A percentile compares a stretch with the other conserved stretches of the same genome.
Conservation (phyloP, 2,113 vertebrate species). For the Semicossyphus pulcher region DNA sequence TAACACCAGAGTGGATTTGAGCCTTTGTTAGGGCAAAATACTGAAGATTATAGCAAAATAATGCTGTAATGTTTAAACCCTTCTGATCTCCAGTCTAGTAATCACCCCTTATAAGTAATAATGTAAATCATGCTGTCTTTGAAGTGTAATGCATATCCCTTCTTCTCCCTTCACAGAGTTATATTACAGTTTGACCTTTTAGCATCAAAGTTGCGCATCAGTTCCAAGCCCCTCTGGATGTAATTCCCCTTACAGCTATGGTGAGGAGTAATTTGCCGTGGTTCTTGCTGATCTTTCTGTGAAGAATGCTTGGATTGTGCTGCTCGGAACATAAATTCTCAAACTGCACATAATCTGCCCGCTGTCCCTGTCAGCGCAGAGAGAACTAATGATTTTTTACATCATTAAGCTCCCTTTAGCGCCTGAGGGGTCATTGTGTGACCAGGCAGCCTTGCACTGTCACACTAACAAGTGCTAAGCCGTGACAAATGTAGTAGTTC, state of each 20-base stretch:
- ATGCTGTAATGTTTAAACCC: background rate
- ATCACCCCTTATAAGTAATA: background rate
- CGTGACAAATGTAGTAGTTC: constrained; percentile 42
- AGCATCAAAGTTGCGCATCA: constrained; percentile 27
- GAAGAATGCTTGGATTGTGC: constrained; percentile 53
- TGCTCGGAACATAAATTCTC: constrained; percentile 46
- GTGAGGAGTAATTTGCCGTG: constrained; percentile 55
- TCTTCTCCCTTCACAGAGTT: background rate
- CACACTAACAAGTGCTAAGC: constrained; percentile 49
- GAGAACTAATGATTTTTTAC: constrained; percentile 42
- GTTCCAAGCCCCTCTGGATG: constrained; percentile 21
- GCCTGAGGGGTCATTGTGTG: constrained; percentile 40
- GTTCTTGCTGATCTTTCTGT: constrained; percentile 39
- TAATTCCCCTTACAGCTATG: constrained; percentile 45
- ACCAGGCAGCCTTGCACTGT: constrained; percentile 42
- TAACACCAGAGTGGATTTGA: constrained; percentile 6
- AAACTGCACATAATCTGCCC: constrained; percentile 47
- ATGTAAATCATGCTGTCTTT: background rate
- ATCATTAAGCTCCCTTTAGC: constrained; percentile 39
- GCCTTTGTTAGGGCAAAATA: constrained; percentile 18
- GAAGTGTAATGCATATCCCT: background rate
- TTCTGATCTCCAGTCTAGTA: background rate
- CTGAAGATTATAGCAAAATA: constrained; percentile 7
- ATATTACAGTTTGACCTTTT: constrained; percentile 33
- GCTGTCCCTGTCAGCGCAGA: constrained; percentile 22